Evolutionary conservation across 2,888 invertebrate species (phyloP).

Genomic region (Spisula subtruncata): DNA sequence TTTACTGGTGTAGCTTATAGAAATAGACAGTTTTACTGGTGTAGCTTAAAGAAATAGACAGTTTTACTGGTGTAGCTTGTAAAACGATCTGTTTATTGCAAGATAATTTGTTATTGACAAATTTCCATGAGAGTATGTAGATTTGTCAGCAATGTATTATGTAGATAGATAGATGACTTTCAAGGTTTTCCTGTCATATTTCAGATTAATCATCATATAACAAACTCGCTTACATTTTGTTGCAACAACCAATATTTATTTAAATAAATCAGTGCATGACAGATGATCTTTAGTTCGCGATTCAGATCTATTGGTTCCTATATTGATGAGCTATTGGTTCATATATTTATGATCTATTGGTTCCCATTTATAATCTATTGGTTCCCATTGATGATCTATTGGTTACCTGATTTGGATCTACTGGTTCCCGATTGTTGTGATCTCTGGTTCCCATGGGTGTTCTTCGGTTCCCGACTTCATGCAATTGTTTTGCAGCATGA

Average conservation of each 20-base stretch:
- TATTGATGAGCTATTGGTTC: no score
- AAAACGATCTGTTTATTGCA: neutral
- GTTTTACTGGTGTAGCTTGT: neutral
- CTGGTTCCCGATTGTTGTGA: no score
- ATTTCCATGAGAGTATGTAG: neutral
- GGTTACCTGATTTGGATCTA: no score
- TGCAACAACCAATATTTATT: neutral
- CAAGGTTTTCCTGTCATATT: neutral
- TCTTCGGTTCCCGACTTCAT: neutral
- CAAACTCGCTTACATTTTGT: neutral
- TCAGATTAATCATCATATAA: neutral
- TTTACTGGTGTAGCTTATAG: neutral
- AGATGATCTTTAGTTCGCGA: neutral
- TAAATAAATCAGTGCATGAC: neutral
- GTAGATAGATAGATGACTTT: conserved; percentile 9
- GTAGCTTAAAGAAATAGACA: no score
- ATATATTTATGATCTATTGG: no score
- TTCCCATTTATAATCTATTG: no score
- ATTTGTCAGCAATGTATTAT: neutral
- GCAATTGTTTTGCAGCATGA: neutral
- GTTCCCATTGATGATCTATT: no score
- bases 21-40: neutral
- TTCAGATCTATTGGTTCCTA: no score
- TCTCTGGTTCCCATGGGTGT: neutral
- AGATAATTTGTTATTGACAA: conserved; percentile 18